phyloP scores from a whole-genome alignment of 2,797 vertebrate species.

The Hippoglossus hippoglossus region DNA sequence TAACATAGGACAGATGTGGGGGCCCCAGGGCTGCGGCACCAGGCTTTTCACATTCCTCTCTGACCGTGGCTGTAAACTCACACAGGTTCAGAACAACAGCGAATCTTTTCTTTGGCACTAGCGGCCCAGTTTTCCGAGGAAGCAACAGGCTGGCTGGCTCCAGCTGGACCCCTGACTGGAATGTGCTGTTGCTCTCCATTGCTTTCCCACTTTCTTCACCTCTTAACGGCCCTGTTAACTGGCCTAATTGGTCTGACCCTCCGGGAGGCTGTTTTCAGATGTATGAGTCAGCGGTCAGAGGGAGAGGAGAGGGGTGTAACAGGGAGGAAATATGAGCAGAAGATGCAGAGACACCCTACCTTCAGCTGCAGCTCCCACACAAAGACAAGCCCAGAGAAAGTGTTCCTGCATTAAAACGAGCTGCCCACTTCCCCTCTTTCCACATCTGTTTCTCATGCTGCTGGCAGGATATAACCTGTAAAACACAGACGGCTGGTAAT shows the following conservation, averaged over 20 bases:
- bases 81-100: constrained; percentile 57
- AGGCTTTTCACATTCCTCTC: constrained; percentile 70
- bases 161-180: constrained; percentile 63
- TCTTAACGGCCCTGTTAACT: constrained; percentile 67
- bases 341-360: constrained; percentile 38
- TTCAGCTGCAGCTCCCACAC: constrained; percentile 44
- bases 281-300: constrained; percentile 52
- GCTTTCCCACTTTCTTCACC: constrained; percentile 53
- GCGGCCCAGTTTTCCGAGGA: constrained; percentile 52
- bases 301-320: constrained; percentile 11
- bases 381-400: constrained; percentile 45
- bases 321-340: constrained; percentile 17
- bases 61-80: constrained; percentile 65
- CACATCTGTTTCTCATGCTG: constrained; percentile 83
- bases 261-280: constrained; percentile 56
- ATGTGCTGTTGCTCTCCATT: constrained; percentile 45
- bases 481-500: constrained; percentile 63
- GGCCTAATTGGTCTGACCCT: constrained; percentile 65
- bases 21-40: constrained; percentile 51
- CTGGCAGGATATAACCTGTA: constrained; percentile 76
- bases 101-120: constrained; percentile 62
- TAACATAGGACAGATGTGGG: constrained; percentile 76
- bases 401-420: constrained; percentile 53
- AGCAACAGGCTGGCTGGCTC: constrained; percentile 43
- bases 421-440: constrained; percentile 59